Base-by-base conservation (phyloP, 2,888 invertebrate species). In the Stegana nigrithorax region DNA sequence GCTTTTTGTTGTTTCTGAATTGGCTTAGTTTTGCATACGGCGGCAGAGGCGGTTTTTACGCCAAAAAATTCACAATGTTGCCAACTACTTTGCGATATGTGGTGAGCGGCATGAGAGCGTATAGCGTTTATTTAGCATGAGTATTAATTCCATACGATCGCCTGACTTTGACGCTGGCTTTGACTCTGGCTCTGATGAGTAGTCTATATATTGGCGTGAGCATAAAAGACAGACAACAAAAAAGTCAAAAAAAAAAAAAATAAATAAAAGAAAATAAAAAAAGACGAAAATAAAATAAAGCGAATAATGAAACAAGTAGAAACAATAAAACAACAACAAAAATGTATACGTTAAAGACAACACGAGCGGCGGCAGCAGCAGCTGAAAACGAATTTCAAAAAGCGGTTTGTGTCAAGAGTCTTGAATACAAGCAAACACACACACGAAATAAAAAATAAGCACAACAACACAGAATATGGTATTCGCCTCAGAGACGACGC, bases 361-460 rank as follows among this genome's bases (percentile, higher is more conserved):
- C n/a, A n/a, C n/a, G n/a, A n/a, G n/a, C n/a, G n/a, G 36, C 36
- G n/a, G 36, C 36, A 36, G 36, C n/a, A n/a, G n/a, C 10, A n/a
- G 10, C n/a, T 44, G 4, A 6, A n/a, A 59, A 59, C 1, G 45
- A 59, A 32, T 19, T 27, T n/a, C 21, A 47, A 45, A n/a, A 14
- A 58, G 53, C 39, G 39, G 39, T 23, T 25, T 44, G 27, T 58
- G 42, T 44, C 58, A 58, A 58, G 47, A 47, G 47, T 32, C 50
- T 59, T 59, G 25, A 50, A 45, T 36, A 36, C 12, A 2, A 36
- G n/a, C 36, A 36, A 45, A 4, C 2, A 45, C 3, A 12, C 17
- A 45, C 10, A 45, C 19, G 45, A 45, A 21, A 45, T 19, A 4
- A 21, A 45, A 21, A n/a, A 4, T 5, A 19, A 44, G 7, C n/a